Conservation (phyloP, 2,797 vertebrate species). For the Chaenodraco wilsoni region DNA sequence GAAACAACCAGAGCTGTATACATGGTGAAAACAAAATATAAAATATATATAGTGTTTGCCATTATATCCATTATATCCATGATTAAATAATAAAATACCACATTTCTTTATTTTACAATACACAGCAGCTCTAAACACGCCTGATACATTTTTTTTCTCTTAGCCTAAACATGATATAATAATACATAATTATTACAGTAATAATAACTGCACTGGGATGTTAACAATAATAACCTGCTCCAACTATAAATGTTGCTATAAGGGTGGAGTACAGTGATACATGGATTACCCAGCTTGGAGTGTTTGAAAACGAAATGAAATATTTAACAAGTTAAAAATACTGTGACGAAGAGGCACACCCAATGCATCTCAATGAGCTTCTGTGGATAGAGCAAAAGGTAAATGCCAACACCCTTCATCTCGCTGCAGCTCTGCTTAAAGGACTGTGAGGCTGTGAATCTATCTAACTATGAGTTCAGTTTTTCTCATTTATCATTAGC, state of each 20-base stretch:
- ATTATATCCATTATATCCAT: background rate
- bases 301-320: conserved; percentile 74
- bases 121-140: background rate
- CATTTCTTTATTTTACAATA: background rate
- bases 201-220: conserved; percentile 6
- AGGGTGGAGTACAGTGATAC: conserved; percentile 27
- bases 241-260: conserved; percentile 8
- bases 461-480: conserved; percentile 45
- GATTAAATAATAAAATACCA: background rate
- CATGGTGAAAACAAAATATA: background rate
- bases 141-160: background rate
- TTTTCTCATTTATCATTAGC: conserved; percentile 52
- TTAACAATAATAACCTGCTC: conserved; percentile 13
- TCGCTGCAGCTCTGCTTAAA: conserved; percentile 53
- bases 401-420: conserved; percentile 73
- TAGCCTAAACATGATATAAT: background rate
- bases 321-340: conserved; percentile 70
- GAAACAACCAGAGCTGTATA: background rate
- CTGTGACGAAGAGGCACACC: conserved; percentile 63
- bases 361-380: conserved; percentile 74
- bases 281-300: conserved; percentile 54
- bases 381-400: conserved; percentile 59
- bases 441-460: conserved; percentile 51
- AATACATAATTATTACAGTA: background rate
- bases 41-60: background rate